Evolutionary conservation across 2,113 vertebrate species (phyloP).

Genomic region (Campylomormyrus tamandua): DNA sequence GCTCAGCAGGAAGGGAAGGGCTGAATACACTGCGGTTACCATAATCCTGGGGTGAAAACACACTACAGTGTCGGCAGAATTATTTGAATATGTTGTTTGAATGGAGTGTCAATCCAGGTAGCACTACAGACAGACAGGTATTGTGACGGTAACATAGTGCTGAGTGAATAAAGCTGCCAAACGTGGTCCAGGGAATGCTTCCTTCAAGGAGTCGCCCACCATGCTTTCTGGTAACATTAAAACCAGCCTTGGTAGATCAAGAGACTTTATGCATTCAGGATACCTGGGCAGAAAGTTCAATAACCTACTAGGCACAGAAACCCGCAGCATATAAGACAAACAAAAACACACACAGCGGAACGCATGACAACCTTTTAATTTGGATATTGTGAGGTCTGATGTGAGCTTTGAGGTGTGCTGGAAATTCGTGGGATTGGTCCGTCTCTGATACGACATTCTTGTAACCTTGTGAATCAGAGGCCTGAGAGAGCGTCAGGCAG

Average conservation of each 20-base stretch:
- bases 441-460: conserved; percentile 5
- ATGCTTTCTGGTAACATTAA: not conserved
- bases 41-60: not conserved
- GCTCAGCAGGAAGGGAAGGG: not conserved
- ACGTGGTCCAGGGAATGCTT: not conserved
- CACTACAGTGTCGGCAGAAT: not conserved
- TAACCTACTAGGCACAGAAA: not conserved
- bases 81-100: not conserved
- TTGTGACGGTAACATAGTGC: not conserved
- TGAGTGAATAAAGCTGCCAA: not conserved
- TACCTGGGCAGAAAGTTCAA: not conserved
- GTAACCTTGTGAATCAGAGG: conserved; percentile 25
- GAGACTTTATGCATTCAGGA: not conserved
- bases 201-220: not conserved
- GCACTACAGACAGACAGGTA: not conserved
- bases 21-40: not conserved
- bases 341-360: not conserved
- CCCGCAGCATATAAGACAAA: conserved; percentile 7
- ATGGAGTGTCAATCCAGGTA: not conserved
- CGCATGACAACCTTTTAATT: not conserved
- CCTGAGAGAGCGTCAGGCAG: not conserved
- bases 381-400: conserved; percentile 9
- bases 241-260: not conserved
- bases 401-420: conserved; percentile 23
- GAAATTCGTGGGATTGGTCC: conserved; percentile 15